A percentile compares a stretch with the other conserved stretches of the same genome.
These are phyloP conservation scores for Scaeva pyrastri DNA, from an alignment of 2,888 invertebrate genomes.

Conservation along the genomic window DNA sequence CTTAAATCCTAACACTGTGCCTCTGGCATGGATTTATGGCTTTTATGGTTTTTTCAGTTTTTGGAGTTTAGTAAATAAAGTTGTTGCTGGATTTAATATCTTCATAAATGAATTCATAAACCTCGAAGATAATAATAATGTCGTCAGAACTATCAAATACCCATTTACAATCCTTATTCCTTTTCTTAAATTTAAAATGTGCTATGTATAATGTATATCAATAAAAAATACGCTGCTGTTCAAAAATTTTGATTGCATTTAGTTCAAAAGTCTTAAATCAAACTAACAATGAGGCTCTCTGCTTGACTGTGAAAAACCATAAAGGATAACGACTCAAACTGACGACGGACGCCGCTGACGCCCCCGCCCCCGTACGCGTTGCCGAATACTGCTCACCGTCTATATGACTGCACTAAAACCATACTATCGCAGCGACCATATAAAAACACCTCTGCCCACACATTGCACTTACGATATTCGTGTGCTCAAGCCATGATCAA, in stretches of 20 bases:
- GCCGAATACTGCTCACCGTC: too few relatives aligned
- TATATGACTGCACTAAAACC: conserved; percentile 25
- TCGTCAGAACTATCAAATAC: not conserved
- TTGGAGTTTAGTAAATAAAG: too few relatives aligned
- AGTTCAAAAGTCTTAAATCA: conserved; percentile 33
- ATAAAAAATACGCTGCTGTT: conserved; percentile 7
- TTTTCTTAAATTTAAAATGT: conserved; percentile 34
- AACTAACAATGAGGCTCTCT: conserved; percentile 50
- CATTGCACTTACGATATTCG: conserved; percentile 38
- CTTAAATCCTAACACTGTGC: too few relatives aligned
- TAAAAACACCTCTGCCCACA: conserved; percentile 51
- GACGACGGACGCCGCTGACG: conserved; percentile 18
- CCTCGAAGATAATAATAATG: too few relatives aligned
- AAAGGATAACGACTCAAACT: conserved; percentile 39
- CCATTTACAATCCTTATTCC: not conserved
- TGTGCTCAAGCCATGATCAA: conserved; percentile 60
- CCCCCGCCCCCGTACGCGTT: too few relatives aligned
- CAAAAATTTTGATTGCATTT: conserved; percentile 14
- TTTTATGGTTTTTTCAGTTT: too few relatives aligned
- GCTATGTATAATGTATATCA: too few relatives aligned
- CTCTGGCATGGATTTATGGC: too few relatives aligned
- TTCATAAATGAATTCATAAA: too few relatives aligned
- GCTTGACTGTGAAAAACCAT: conserved; percentile 24
- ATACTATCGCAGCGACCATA: conserved; percentile 33
- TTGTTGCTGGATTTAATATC: too few relatives aligned